Base-by-base conservation (phyloP, 2,888 invertebrate species). In the Nomada fabriciana region DNA sequence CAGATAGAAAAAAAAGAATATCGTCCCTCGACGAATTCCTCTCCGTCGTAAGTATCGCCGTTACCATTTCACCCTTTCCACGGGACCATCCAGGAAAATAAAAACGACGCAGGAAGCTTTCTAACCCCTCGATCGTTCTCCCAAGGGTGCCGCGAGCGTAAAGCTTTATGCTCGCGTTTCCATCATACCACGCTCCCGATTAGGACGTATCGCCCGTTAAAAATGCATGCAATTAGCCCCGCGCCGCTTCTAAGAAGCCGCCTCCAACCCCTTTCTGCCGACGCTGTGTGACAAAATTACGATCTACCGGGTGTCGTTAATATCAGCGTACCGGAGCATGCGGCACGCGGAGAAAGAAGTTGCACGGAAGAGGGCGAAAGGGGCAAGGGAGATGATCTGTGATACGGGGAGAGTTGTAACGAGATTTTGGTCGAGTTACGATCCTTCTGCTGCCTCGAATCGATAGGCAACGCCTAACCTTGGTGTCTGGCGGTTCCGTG, bases 201-300 rank as follows among this genome's bases (percentile, higher is more conserved):
- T 91, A 92, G 92, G 92, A 91, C 91, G 91, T 89, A 90, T 90
- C 88, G 85, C 76, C 70, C 84, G 88, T 93, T 92, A 93, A 93
- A 93, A 93, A 93, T 93, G 90, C 91, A 93, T 93, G 93, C 92
- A 93, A 93, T 93, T 93, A 93, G 90, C 88, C 84, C 80, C 13
- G 50, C 42, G 42, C 55, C 15, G 53, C 68, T 63, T 76, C 59
- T 64, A 63, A 77, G 67, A 47, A 55, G 68, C 55, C n/a, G 55
- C 23, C 74, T 65, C 61, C 82, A 82, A 90, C 89, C 92, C 92
- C 86, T 90, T 91, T 72, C 59, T 43, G 18, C 71, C 53, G 63
- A 50, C 60, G 64, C 61, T 61, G 84, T 90, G 92, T 93, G 93
- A 93, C 93, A 93, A 93, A 93, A 89, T 93, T 93, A 93, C 91